Percentiles rank a stretch among this genome's conserved stretches.
Evolutionary conservation across 2,113 vertebrate species (phyloP).

Genomic region (Oryzias javanicus): DNA sequence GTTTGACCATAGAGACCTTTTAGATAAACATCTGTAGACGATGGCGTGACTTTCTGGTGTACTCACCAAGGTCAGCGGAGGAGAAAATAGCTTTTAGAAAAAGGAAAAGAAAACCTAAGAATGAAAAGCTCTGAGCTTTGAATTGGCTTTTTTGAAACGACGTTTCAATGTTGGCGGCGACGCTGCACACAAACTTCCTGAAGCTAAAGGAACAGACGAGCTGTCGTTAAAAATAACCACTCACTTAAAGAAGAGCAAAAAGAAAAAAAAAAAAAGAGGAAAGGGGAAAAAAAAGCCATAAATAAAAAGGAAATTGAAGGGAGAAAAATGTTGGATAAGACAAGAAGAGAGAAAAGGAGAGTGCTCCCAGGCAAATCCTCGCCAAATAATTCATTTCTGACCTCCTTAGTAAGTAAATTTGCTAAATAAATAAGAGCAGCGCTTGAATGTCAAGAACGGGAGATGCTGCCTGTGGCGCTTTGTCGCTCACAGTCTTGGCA

Average conservation of each 20-base stretch:
- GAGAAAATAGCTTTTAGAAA: slow-evolving; percentile 26
- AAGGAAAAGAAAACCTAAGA: slow-evolving; percentile 53
- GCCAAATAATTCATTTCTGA: slow-evolving; percentile 82
- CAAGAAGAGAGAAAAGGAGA: slow-evolving; percentile 61
- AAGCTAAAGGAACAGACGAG: slow-evolving; percentile 67
- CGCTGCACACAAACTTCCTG: slow-evolving; percentile 70
- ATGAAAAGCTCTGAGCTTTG: slow-evolving; percentile 73
- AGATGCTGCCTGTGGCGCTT: slow-evolving; percentile 72
- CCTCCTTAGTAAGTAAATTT: slow-evolving; percentile 83
- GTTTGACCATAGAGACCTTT: too few species aligned
- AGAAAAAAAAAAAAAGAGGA: slow-evolving; percentile 6
- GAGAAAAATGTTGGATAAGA: slow-evolving; percentile 63
- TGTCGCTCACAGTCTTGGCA: slow-evolving; percentile 75
- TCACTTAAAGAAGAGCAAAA: slow-evolving; percentile 62
- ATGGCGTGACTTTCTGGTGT: slow-evolving; percentile 29
- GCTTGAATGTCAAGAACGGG: slow-evolving; percentile 76
- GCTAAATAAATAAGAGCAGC: slow-evolving; percentile 81
- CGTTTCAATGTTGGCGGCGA: slow-evolving; percentile 70
- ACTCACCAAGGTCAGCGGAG: neutral
- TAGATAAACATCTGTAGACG: slow-evolving; percentile 8
- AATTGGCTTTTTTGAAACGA: slow-evolving; percentile 73
- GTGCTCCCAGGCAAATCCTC: slow-evolving; percentile 76
- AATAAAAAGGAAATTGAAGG: slow-evolving; percentile 76
- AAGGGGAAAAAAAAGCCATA: slow-evolving; percentile 37
- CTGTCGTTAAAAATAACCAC: slow-evolving; percentile 69